Evolutionary conservation across 2,797 vertebrate species (phyloP), one percentile per base, ranked within the genome.

Genomic region (Echiichthys vipera): DNA sequence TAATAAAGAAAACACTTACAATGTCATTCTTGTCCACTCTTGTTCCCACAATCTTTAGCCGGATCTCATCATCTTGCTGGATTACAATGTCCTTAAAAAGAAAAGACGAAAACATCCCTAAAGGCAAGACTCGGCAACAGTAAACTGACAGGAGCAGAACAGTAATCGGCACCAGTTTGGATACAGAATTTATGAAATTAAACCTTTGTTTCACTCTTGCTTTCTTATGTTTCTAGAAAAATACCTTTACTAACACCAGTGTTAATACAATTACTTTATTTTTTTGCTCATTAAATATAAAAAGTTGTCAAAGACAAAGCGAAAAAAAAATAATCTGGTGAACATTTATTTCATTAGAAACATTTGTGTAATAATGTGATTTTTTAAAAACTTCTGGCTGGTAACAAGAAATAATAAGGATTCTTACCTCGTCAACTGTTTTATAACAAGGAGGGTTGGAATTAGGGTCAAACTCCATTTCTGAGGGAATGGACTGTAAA

Each of bases 401-500:
- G 2, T 47, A 36, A 11, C 25, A 51, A 59, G 2, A 32, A 29
- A 63, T 1, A 47, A 56, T 42, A 0, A 32, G 56, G 32, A 40
- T 51, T 24, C 87, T 90, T 88, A 98, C 97, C 95, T 98, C 97
- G 77, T 98, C 97, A 58, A 96, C 91, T 4, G 96, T 98, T 84
- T 98, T 98, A 83, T 98, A 98, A 87, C 97, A 98, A 0, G 97
- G 97, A 9, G 97, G 97, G 84, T 97, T 98, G 18, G 97, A 98
- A 73, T 98, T 98, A 7, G 97, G 97, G 73, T 98, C 97, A 83
- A 98, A 98, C 83, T 97, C 96, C 97, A 98, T 98, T 93, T 98
- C 97, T 10, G 96, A 97, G 2, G 97, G 97, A 76, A 98, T 98
- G 49, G 97, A 98, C 97, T 98, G 90, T 5, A 86, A 75, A 88